Base-by-base conservation (phyloP, 2,113 vertebrate species). In the Galemys pyrenaicus region DNA sequence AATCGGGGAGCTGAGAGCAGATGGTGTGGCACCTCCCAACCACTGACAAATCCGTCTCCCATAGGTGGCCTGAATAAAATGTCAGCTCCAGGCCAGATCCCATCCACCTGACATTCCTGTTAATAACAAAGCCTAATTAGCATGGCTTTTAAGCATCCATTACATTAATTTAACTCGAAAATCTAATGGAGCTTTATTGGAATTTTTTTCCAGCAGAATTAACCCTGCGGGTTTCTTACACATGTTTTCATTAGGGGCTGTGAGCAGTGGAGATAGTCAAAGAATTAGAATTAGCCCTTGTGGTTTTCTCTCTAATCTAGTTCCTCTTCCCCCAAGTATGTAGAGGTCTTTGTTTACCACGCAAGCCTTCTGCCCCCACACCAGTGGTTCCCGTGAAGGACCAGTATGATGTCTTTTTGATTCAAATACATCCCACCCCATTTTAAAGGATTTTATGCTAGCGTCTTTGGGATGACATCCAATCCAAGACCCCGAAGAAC, bases 61-160 rank as follows among this genome's bases (percentile, higher is more conserved):
- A 30, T 79, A 96, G 96, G 95, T 96, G 75, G 39, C 12, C 68
- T 5, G 22, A 96, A 95, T 75, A 94, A 96, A 97, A 97, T 97
- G 97, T 97, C 98, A 97, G 97, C 97, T 97, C 82, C 12, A 4
- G 94, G 97, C 95, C 96, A 96, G 97, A 97, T 97, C 97, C 96
- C 97, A 96, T 97, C 97, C 98, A 98, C 98, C 98, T 98, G 97
- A 98, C 98, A 98, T 96, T 97, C 95, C 97, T 87, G 96, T 96
- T 98, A 98, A 97, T 98, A 98, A 98, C 97, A 98, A 98, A 97
- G 96, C 95, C 98, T 98, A 98, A 98, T 98, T 98, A 98, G 98
- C 97, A 96, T 98, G 97, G 97, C 98, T 98, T 98, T 98, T 98
- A 98, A 98, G 97, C 98, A 98, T 98, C 97, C 97, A 91, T 98